Conservation (phyloP, 35 echinoderm and acorn worm species). For the Nesometra sesokonis region DNA sequence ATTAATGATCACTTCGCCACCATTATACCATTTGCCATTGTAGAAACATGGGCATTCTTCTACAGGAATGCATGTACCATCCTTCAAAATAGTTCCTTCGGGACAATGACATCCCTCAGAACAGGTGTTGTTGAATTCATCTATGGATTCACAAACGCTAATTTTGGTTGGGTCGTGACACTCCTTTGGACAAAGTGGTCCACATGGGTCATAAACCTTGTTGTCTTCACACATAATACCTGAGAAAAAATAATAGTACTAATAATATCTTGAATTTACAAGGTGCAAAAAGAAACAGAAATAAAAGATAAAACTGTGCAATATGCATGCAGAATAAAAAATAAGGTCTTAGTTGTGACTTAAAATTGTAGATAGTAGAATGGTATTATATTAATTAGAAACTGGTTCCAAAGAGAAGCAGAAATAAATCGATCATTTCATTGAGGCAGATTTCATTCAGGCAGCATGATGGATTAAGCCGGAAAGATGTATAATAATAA, state of each 20-base stretch:
- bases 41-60: background rate
- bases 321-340: too few species aligned
- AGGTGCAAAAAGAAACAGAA: background rate
- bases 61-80: background rate
- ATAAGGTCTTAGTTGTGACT: too few species aligned
- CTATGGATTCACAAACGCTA: background rate
- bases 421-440: too few species aligned
- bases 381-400: too few species aligned
- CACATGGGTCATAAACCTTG: background rate
- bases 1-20: background rate
- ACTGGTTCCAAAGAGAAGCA: too few species aligned
- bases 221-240: background rate
- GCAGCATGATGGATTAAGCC: too few species aligned
- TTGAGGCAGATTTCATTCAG: too few species aligned
- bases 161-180: background rate
- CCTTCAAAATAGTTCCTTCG: background rate
- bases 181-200: background rate
- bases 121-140: background rate
- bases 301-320: too few species aligned
- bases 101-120: conserved; percentile 4
- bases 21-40: background rate
- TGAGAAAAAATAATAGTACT: background rate
- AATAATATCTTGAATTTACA: background rate
- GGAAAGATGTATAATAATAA: too few species aligned
- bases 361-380: too few species aligned